These are phyloP conservation scores for Drosophila ficusphila DNA, from an alignment of 1,140 invertebrate species.

Conservation along the genomic window DNA sequence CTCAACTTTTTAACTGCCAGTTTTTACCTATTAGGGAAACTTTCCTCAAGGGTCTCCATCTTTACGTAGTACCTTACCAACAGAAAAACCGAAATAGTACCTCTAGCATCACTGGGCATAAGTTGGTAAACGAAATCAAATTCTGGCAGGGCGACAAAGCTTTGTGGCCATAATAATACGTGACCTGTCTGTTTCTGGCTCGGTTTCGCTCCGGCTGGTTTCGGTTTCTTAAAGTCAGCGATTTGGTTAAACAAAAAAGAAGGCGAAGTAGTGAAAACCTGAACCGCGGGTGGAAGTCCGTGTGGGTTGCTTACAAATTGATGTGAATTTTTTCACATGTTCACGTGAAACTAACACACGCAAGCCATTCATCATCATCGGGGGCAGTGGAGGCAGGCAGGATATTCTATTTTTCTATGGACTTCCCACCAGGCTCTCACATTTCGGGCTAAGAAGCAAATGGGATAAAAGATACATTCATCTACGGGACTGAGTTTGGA, in stretches of 20 bases:
- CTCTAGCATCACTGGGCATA: constrained; percentile 35
- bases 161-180: constrained; percentile 73
- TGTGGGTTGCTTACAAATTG: constrained; percentile 62
- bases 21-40: too few relatives aligned
- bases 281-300: constrained; percentile 23
- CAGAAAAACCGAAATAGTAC: not conserved
- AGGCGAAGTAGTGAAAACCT: constrained; percentile 20
- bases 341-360: constrained; percentile 47
- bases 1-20: too few relatives aligned
- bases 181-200: constrained; percentile 62
- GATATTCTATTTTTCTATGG: constrained; percentile 62
- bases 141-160: constrained; percentile 68
- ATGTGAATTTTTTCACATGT: constrained; percentile 78
- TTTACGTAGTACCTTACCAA: not conserved
- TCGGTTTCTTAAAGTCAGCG: constrained; percentile 54
- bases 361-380: constrained; percentile 76
- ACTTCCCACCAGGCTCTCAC: constrained; percentile 5
- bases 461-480: constrained; percentile 64
- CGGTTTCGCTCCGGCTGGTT: constrained; percentile 18
- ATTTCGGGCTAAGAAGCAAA: constrained; percentile 46
- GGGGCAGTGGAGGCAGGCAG: constrained; percentile 9
- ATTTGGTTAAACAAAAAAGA: constrained; percentile 39
- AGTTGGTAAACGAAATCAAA: constrained; percentile 75
- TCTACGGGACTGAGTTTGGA: not conserved
- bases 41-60: too few relatives aligned